Percentiles rank a stretch among this genome's conserved stretches.
Conservation (phyloP, 2,888 invertebrate genomes). For the Capitulum mitella region DNA sequence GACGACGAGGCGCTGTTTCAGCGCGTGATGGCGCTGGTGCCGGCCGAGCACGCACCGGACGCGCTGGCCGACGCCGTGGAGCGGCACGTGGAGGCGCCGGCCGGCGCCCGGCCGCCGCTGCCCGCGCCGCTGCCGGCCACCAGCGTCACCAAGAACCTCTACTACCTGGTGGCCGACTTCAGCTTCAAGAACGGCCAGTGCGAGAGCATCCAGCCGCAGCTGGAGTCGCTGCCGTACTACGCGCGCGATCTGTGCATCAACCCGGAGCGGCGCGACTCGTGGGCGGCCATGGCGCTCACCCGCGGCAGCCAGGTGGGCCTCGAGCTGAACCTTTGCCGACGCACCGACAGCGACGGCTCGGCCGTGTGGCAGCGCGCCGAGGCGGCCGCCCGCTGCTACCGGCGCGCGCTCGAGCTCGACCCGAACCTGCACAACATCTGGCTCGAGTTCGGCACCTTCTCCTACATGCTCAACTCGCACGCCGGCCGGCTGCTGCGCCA, state of each 20-base stretch:
- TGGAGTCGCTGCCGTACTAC: conserved; percentile 56
- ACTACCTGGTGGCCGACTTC: conserved; percentile 85
- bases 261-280: conserved; percentile 74
- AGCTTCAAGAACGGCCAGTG: conserved; percentile 67
- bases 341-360: conserved; percentile 51
- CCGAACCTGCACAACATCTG: conserved; percentile 66
- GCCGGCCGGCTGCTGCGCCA: conserved; percentile 77
- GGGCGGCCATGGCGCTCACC: conserved; percentile 78
- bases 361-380: conserved; percentile 61
- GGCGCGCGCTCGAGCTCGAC: conserved; percentile 66
- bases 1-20: conserved; percentile 70
- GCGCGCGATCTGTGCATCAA: conserved; percentile 72
- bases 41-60: conserved; percentile 58
- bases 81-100: conserved; percentile 30
- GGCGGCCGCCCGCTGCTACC: conserved; percentile 70
- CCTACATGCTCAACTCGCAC: conserved; percentile 82
- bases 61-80: conserved; percentile 28
- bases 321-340: conserved; percentile 36
- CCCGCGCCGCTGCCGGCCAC: conserved; percentile 27
- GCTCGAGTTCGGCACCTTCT: conserved; percentile 86
- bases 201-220: conserved; percentile 28
- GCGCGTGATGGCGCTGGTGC: conserved; percentile 61
- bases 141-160: conserved; percentile 51
- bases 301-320: conserved; percentile 51
- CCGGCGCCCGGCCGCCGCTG: conserved; percentile 7